Evolutionary conservation across 1,140 invertebrate species (phyloP), one percentile per base, ranked within the genome.

Genomic region (Magallana gigas): DNA sequence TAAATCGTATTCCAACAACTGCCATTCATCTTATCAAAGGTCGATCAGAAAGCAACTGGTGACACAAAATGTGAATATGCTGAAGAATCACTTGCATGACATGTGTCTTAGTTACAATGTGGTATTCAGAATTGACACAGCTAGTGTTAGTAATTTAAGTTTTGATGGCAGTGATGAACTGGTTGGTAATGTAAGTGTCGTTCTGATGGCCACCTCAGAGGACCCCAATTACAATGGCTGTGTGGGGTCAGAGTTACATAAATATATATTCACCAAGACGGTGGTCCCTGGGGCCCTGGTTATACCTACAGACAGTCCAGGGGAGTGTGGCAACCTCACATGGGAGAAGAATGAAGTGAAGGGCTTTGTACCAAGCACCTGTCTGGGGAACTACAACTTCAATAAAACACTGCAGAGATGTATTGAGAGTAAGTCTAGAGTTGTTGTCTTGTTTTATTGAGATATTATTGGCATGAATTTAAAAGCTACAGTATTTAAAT

Each of bases 181-280:
- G 9, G 12, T 29, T 29, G 68, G 68, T 36, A 76, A 76, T 76
- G 18, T 76, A 29, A 76, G 68, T 36, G 68, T 76, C 5, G 11
- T 76, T 76, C 23, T 76, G 68, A 76, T 76, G 68, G 68, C 68
- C 23, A 76, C 68, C 2, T 76, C 68, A 9, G 68, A 76, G 68
- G 18, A 76, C 23, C 18, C 68, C 29, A 9, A 76, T 36, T 76
- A 76, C 36, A 8, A 9, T 9, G 68, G 29, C 36, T 76, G 68
- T 76, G 23, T 12, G 18, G 18, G 18, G 36, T 29, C 23, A 2
- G 23, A 36, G 12, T 76, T 76, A 12, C 29, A 48, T 29, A 23
- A 29, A 1, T 29, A 76, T 29, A 18, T 76, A 2, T 76, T 18
- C 23, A 23, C 23, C 36, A 76, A 8, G 12, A 29, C 23, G 2